Evolutionary conservation across 2,113 vertebrate species (phyloP), one percentile per base, ranked within the genome.

Genomic region (Platycercus adscitus): DNA sequence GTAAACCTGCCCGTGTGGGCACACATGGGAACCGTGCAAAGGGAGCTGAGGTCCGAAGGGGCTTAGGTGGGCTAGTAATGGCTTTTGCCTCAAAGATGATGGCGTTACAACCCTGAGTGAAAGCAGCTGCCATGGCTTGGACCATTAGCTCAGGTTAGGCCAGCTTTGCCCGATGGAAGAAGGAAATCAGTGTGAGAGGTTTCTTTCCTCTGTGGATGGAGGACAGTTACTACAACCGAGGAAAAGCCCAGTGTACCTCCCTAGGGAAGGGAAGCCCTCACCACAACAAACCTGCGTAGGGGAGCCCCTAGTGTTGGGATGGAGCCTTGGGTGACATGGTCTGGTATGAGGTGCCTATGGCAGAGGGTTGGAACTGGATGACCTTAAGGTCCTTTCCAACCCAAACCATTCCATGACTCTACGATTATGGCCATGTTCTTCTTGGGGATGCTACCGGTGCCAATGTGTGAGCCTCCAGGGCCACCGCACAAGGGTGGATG

Each of bases 211-310:
- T 12, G 43, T 35, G 17, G 14, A 39, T 56, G 19, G 33, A 49
- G n/a, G 17, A 24, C 9, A 44, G 41, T 8, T 72, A 39, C 35
- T 11, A 39, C 17, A 29, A 4, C 9, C 23, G 26, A 72, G 52
- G 28, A 65, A 39, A 63, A 71, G 7, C 14, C 35, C 41, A 5
- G 18, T 43, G 63, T 21, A 56, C 52, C 20, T 35, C 20, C 28
- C 7, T 6, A 7, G 35, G 56, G 26, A 75, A 79, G 12, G 17
- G 13, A 81, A 78, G 52, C 17, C 12, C 25, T 52, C 35, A 43
- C 2, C 17, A 44, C 43, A 76, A 41, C 2, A 44, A 76, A 44
- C 6, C 20, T 61, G 2, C 0, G 1, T 3, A 44, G 17, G 28
- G 24, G 7, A 70, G 16, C 26, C 7, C 3, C 23, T 35, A 26